Percentiles rank a stretch among this genome's conserved stretches.
These are phyloP conservation scores for Xanthorhoe spadicearia DNA, from an alignment of 2,888 invertebrate species.

Conservation along the genomic window DNA sequence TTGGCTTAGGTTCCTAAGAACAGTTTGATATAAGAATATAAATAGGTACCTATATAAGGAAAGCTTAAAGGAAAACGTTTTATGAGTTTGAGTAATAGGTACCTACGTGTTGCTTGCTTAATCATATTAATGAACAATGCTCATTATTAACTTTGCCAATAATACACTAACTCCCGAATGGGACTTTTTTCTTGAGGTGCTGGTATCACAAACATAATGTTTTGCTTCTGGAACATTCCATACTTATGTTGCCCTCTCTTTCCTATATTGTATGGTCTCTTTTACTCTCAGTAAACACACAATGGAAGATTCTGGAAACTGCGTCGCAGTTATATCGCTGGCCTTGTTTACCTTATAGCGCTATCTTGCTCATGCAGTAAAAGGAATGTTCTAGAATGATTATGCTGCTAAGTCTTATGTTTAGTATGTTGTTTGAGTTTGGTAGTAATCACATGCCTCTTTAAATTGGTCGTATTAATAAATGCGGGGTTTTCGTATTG, in stretches of 20 bases:
- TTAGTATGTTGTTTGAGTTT: not conserved
- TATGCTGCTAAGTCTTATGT: conserved; percentile 41
- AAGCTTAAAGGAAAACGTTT: too few relatives aligned
- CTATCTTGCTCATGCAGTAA: conserved; percentile 41
- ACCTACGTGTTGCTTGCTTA: too few relatives aligned
- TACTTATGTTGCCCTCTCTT: conserved; percentile 25
- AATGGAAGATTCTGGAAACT: conserved; percentile 32
- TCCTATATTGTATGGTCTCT: conserved; percentile 19
- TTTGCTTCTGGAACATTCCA: conserved; percentile 38
- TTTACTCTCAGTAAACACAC: conserved; percentile 14
- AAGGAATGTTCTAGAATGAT: conserved; percentile 48
- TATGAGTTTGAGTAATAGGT: too few relatives aligned
- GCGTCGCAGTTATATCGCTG: conserved; percentile 13
- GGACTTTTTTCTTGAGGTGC: conserved; percentile 7
- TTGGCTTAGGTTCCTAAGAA: too few relatives aligned
- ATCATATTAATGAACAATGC: too few relatives aligned
- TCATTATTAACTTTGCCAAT: not conserved
- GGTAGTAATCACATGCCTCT: conserved; percentile 1
- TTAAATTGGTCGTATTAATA: conserved; percentile 32
- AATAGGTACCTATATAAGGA: too few relatives aligned
- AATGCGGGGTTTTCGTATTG: conserved; percentile 35
- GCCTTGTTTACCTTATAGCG: conserved; percentile 39
- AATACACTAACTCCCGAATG: not conserved
- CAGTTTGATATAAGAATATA: too few relatives aligned
- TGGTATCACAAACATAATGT: conserved; percentile 37